phyloP scores from a whole-genome alignment of 2,888 invertebrate genomes.

The Eilema griseolum region DNA sequence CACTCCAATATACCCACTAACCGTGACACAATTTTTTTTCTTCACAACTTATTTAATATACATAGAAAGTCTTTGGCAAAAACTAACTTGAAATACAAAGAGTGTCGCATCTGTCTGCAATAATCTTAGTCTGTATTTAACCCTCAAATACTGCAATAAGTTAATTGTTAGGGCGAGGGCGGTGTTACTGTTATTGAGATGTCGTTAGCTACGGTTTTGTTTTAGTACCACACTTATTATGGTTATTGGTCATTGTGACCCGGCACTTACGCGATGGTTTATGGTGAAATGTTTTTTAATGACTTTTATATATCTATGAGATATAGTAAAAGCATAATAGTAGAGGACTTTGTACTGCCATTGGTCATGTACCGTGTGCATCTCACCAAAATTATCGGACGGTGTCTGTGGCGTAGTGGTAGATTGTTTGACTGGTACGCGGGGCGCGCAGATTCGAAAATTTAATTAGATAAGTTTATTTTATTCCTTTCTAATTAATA shows the following conservation, averaged over 20 bases:
- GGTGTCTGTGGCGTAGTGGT: no score
- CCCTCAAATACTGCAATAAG: conserved; percentile 77
- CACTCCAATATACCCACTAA: no score
- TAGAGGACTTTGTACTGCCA: neutral
- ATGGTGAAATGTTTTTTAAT: conserved; percentile 34
- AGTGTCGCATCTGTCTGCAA: conserved; percentile 26
- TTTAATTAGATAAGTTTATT: no score
- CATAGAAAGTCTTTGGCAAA: no score
- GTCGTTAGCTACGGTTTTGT: conserved; percentile 75
- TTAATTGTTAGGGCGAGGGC: conserved; percentile 78
- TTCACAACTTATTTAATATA: no score
- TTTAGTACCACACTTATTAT: conserved; percentile 67
- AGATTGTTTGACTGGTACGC: no score
- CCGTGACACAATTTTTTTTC: no score
- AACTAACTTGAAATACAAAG: neutral
- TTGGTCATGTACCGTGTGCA: no score
- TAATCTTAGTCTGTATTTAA: conserved; percentile 58
- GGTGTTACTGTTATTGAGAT: conserved; percentile 63
- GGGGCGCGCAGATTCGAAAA: no score
- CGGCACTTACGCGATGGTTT: conserved; percentile 35
- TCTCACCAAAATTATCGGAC: no score
- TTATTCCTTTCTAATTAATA: no score
- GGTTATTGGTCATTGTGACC: conserved; percentile 52
- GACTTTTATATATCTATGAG: conserved; percentile 4
- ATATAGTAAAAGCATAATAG: neutral